Evolutionary conservation across 2,888 invertebrate species (phyloP).

Genomic region (Pseudococcus jackbeardsleyi): DNA sequence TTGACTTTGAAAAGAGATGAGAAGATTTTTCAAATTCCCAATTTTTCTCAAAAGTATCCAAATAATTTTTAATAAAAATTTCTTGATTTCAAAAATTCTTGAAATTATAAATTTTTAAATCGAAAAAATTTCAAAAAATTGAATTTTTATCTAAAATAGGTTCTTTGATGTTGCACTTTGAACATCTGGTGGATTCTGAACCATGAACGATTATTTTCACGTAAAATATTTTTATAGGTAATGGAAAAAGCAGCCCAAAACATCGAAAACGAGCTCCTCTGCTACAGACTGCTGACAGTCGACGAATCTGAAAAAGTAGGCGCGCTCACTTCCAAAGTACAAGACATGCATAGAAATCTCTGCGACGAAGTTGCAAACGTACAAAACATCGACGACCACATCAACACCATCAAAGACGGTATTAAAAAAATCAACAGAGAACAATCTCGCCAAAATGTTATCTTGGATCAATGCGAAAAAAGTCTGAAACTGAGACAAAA

Average conservation of each 20-base stretch:
- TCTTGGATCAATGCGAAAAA: conserved; percentile 79
- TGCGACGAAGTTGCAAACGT: conserved; percentile 85
- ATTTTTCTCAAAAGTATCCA: no score
- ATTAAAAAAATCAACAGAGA: conserved; percentile 79
- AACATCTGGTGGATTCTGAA: no score
- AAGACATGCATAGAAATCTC: conserved; percentile 80
- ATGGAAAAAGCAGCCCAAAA: conserved; percentile 66
- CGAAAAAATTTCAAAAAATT: no score
- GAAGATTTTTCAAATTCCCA: no score
- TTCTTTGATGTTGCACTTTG: no score
- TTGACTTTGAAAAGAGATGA: no score
- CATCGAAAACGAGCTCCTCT: conserved; percentile 84
- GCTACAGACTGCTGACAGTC: conserved; percentile 81
- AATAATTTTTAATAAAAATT: no score
- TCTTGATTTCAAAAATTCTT: no score
- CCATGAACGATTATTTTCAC: not conserved
- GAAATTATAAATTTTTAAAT: no score
- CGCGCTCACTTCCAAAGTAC: conserved; percentile 77
- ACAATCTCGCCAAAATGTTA: conserved; percentile 75
- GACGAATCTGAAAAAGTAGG: conserved; percentile 84
- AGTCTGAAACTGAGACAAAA: conserved; percentile 78
- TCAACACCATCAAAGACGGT: conserved; percentile 80
- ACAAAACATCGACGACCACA: conserved; percentile 80
- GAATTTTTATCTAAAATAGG: no score
- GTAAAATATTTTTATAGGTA: conserved; percentile 66